These are phyloP conservation scores for Thamnophis elegans DNA, from an alignment of 2,797 vertebrate species.

Conservation along the genomic window DNA sequence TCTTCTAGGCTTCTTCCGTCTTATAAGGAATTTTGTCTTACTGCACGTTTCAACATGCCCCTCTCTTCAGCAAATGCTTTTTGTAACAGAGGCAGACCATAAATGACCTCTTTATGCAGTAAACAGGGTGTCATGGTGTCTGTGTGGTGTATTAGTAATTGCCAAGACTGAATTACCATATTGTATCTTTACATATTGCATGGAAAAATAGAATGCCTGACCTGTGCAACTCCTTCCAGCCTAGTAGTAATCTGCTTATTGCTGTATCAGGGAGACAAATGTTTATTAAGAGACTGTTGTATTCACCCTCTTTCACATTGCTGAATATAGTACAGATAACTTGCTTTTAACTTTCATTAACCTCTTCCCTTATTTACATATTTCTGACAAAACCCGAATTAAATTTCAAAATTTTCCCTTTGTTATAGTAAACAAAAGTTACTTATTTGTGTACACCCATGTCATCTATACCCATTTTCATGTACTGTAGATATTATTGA, in stretches of 20 bases:
- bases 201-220: slow-evolving; percentile 76
- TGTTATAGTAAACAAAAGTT: slow-evolving; percentile 66
- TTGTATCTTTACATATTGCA: slow-evolving; percentile 86
- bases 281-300: slow-evolving; percentile 57
- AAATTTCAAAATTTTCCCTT: slow-evolving; percentile 66
- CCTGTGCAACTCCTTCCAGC: slow-evolving; percentile 71
- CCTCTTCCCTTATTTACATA: slow-evolving; percentile 23
- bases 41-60: slow-evolving; percentile 62
- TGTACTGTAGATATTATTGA: slow-evolving; percentile 70
- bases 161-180: slow-evolving; percentile 85
- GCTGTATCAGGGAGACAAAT: slow-evolving; percentile 62
- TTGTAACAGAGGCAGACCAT: slow-evolving; percentile 80
- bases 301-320: slow-evolving; percentile 8
- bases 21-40: slow-evolving; percentile 72
- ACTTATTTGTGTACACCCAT: slow-evolving; percentile 64
- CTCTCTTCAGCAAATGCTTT: slow-evolving; percentile 55
- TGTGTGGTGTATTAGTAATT: slow-evolving; percentile 88
- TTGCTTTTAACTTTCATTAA: background rate
- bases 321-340: background rate
- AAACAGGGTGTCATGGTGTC: slow-evolving; percentile 93
- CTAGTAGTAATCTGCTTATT: slow-evolving; percentile 73
- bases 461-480: slow-evolving; percentile 65
- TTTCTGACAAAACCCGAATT: slow-evolving; percentile 49
- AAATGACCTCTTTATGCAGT: slow-evolving; percentile 90
- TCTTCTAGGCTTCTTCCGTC: slow-evolving; percentile 72